Conservation (phyloP, 2,888 invertebrate genomes). For the Melipona bicolor region DNA sequence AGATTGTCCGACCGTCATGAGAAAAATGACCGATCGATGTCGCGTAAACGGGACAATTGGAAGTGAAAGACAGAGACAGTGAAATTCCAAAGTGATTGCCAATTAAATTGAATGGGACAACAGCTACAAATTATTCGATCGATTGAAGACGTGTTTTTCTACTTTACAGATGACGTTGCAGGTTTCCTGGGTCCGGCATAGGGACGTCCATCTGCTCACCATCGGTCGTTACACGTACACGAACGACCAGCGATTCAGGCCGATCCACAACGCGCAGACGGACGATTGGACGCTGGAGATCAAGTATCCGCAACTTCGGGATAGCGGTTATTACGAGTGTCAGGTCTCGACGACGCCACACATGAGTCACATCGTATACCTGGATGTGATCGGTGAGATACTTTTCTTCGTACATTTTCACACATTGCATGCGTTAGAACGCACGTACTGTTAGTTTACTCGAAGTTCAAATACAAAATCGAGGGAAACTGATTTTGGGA, state of each 20-base stretch:
- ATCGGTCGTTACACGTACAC: slow-evolving; percentile 96
- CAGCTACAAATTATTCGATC: slow-evolving; percentile 17
- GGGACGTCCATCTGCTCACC: slow-evolving; percentile 95
- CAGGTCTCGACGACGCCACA: slow-evolving; percentile 97
- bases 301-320: slow-evolving; percentile 95
- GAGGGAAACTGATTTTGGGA: neutral
- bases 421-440: neutral
- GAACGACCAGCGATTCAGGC: slow-evolving; percentile 95
- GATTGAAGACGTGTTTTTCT: slow-evolving; percentile 30
- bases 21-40: neutral
- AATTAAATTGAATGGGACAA: neutral
- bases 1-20: neutral
- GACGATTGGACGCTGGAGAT: slow-evolving; percentile 97
- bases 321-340: slow-evolving; percentile 96
- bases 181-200: slow-evolving; percentile 96
- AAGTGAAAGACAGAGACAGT: too few species aligned
- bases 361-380: slow-evolving; percentile 95
- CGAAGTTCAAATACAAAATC: neutral
- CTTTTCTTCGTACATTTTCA: neutral
- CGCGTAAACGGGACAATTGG: neutral
- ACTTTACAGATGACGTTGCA: slow-evolving; percentile 88
- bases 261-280: slow-evolving; percentile 93
- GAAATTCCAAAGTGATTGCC: neutral
- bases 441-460: neutral
- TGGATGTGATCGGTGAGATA: slow-evolving; percentile 95